Conservation (phyloP, 2,113 vertebrate species). For the Lutjanus erythropterus region DNA sequence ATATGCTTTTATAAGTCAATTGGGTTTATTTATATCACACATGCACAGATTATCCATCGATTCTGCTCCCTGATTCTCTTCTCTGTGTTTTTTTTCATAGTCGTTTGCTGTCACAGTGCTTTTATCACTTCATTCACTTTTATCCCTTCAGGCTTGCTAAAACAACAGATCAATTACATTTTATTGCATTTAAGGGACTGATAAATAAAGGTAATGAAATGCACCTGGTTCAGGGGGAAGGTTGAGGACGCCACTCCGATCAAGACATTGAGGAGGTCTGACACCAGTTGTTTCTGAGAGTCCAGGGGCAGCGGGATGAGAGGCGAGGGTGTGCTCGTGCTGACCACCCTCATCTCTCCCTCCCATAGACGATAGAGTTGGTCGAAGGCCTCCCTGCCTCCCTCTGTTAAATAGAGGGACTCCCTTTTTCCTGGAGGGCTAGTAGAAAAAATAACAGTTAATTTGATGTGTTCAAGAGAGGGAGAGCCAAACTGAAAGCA, state of each 20-base stretch:
- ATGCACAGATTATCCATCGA: conserved; percentile 30
- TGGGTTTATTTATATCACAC: conserved; percentile 34
- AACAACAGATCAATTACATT: conserved; percentile 20
- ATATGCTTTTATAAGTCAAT: conserved; percentile 40
- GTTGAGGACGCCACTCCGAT: conserved; percentile 94
- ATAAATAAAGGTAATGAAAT: conserved; percentile 28
- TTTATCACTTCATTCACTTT: conserved; percentile 8
- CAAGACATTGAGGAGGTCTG: conserved; percentile 93
- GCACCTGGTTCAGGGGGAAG: conserved; percentile 90
- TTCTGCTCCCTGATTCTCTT: conserved; percentile 18
- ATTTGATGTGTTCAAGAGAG: conserved; percentile 1
- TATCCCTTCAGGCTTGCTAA: conserved; percentile 18
- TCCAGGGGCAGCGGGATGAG: conserved; percentile 86
- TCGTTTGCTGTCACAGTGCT: conserved; percentile 13
- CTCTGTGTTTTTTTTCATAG: conserved; percentile 16
- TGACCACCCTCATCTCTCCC: conserved; percentile 88
- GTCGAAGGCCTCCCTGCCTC: conserved; percentile 94
- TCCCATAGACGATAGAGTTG: conserved; percentile 91
- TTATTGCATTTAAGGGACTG: conserved; percentile 26
- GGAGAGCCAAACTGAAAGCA: neutral
- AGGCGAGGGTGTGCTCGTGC: conserved; percentile 82
- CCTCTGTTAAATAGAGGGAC: conserved; percentile 92
- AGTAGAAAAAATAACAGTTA: neutral
- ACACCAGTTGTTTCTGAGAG: conserved; percentile 91
- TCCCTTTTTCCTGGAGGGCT: conserved; percentile 95